Evolutionary conservation across 1,140 invertebrate species (phyloP), one percentile per base, ranked within the genome.

Genomic region (Diploscapter pachys): DNA sequence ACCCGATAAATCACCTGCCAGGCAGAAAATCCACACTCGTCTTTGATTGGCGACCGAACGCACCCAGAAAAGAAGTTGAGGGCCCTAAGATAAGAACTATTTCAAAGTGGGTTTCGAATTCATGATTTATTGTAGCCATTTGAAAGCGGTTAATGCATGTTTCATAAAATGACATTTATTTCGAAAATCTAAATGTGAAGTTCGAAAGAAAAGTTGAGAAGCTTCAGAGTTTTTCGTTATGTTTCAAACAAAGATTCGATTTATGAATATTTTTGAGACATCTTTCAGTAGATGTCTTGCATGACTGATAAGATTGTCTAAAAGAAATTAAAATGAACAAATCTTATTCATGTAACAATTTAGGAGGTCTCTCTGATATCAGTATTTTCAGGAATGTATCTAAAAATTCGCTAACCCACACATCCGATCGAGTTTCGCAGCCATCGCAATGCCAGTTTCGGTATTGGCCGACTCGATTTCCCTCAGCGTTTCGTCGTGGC

Each of bases 41-140:
- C 75, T 4, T 76, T 67, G 63, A 85, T 85, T 53, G 83, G 83
- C 9, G 66, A 65, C 9, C 79, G 74, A 49, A 85, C 83, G 69
- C 83, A 85, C 13, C 72, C 78, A 13, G 83, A 84, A 69, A 85
- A 85, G 72, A 76, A 85, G 66, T 85, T 85, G 48, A 85, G 79
- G 65, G 83, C 83, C 53, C 82, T 83, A 64, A 73, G 79, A 67
- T 8, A 56, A 53, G 6, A 8, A 8, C 51, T 54, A 9, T 59
- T 13, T 59, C 57, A 9, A 59, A 13, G 9, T 13, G 13, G 9
- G 9, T 2, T 59, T 59, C 57, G 31, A 31, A 31, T 31, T 31
- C 31, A 31, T 31, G 31, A 31, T 31, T 31, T 31, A 31, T 31
- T 31, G 31, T 31, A 31, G 31, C 31, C 31, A 31, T 31, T 31